These are phyloP conservation scores for Ahaetulla prasina DNA, from an alignment of 2,113 vertebrate species.

Conservation along the genomic window DNA sequence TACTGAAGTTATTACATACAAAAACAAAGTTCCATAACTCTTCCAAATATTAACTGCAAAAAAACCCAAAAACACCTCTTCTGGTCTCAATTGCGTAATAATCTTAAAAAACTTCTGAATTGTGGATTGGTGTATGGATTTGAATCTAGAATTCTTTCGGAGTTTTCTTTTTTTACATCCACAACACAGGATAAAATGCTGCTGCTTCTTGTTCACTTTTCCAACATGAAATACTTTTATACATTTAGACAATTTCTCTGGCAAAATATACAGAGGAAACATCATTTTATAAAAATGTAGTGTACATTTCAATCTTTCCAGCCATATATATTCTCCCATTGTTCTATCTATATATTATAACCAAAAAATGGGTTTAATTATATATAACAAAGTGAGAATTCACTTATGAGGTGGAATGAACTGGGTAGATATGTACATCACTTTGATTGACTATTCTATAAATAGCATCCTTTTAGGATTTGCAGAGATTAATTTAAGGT, in stretches of 20 bases:
- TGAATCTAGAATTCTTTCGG: background rate
- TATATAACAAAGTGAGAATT: background rate
- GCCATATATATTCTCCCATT: background rate
- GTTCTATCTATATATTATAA: background rate
- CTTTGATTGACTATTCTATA: background rate
- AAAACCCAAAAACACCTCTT: too few relatives aligned
- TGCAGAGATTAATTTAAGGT: constrained; percentile 6
- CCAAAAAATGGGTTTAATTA: background rate
- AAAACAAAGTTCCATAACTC: background rate
- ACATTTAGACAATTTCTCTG: background rate
- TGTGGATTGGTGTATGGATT: background rate
- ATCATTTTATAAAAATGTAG: background rate
- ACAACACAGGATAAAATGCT: background rate
- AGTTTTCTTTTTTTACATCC: background rate
- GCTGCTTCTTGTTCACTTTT: background rate
- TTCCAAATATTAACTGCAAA: background rate
- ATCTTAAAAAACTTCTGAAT: background rate
- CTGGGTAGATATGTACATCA: background rate
- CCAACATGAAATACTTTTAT: background rate
- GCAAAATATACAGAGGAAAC: background rate
- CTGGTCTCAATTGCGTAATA: background rate
- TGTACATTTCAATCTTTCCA: background rate
- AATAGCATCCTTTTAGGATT: constrained; percentile 17
- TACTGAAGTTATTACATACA: background rate
- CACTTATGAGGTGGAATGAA: background rate